These are phyloP conservation scores for Lonchura striata DNA, from an alignment of 2,113 vertebrate genomes.

Conservation along the genomic window DNA sequence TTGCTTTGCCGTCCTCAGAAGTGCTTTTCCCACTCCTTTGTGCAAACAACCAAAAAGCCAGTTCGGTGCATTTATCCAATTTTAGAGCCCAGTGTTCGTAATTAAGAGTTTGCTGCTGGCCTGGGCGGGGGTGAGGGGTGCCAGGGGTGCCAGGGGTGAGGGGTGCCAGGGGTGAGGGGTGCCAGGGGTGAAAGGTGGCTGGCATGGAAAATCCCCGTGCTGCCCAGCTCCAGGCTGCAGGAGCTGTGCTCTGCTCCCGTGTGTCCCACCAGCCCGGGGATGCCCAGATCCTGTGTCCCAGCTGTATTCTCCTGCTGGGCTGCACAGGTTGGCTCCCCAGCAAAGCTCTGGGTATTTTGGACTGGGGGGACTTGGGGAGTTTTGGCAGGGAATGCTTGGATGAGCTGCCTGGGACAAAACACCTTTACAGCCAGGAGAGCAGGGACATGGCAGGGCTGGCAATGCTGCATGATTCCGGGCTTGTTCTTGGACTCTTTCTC, in stretches of 20 bases:
- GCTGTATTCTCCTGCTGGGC: rapidly evolving
- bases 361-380: neutral
- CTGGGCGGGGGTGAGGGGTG: rapidly evolving
- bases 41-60: neutral
- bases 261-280: neutral
- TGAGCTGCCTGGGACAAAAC: neutral
- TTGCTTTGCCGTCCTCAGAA: neutral
- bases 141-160: neutral
- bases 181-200: neutral
- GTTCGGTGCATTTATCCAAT: neutral
- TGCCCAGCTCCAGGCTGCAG: neutral
- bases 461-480: neutral
- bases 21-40: neutral
- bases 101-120: neutral
- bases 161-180: neutral
- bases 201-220: neutral
- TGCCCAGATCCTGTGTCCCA: too few species aligned
- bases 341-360: rapidly evolving
- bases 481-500: neutral
- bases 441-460: neutral
- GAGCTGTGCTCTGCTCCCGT: neutral
- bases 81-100: neutral
- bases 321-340: rapidly evolving
- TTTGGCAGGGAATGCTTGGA: neutral
- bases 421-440: rapidly evolving